Base-by-base conservation (phyloP, 2,113 vertebrate genomes). In the Strix aluco region DNA sequence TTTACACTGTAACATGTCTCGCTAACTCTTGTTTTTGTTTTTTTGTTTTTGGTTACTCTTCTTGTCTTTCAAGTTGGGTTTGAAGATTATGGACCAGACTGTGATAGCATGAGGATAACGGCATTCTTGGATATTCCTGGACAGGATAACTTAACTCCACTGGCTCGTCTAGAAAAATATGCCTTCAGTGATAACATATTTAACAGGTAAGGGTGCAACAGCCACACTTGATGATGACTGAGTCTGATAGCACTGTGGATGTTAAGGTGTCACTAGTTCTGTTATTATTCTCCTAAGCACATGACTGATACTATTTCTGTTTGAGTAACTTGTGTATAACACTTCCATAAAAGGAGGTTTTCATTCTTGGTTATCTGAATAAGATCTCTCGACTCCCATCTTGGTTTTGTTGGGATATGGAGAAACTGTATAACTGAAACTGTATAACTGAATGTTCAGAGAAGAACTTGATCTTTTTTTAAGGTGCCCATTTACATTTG, bases 131-230 rank as follows among this genome's bases (percentile, higher is more conserved):
- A 99, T 94, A 91, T 98, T 88, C 98, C 98, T 26, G 99, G 98
- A 47, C 99, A 99, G 93, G 99, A 99, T 86, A 98, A 99, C 89
- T 97, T 99, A 70, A 98, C 98, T 77, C 98, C 98, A 30, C 97
- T 99, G 49, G 97, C 98, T 80, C 98, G 98, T 91, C 98, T 99
- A 80, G 99, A 99, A 91, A 99, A 99, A 95, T 99, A 98, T 18
- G 99, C 99, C 67, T 99, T 99, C 97, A 99, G 99, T 13, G 98
- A 99, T 74, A 99, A 98, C 84, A 97, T 99, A 54, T 99, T 99
- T 95, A 99, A 98, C 97, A 98, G 98, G 99, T 99, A 93, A 98
- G 90, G 59, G 77, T 61, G 11, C 30, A 38, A 30, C 23, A 84
- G 30, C 47, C 72, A 52, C n/a, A 5, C 10, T 2, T 61, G 14